These are phyloP conservation scores for Megaustenia siamemsis DNA, from an alignment of 2,888 invertebrate species.

Conservation along the genomic window DNA sequence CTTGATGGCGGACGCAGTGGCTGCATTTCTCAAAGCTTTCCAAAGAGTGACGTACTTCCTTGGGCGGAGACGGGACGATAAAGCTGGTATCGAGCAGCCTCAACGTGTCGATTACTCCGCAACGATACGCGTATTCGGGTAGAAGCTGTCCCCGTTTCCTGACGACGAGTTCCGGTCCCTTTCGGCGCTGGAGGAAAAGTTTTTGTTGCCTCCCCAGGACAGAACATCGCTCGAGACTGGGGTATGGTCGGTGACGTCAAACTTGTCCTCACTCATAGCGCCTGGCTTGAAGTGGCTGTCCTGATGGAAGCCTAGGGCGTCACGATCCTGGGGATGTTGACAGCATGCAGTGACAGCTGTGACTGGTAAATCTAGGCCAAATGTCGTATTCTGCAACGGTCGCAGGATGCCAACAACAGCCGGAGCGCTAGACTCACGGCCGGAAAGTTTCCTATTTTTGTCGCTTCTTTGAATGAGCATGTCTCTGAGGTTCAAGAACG, in stretches of 20 bases:
- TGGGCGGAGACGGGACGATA: slow-evolving; percentile 1
- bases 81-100: slow-evolving; percentile 25
- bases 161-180: slow-evolving; percentile 41
- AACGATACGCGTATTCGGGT: slow-evolving; percentile 37
- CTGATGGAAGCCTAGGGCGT: background rate
- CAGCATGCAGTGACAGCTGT: background rate
- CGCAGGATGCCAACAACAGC: background rate
- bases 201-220: slow-evolving; percentile 9
- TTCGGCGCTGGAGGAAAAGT: slow-evolving; percentile 36
- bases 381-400: background rate
- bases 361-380: background rate
- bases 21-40: background rate
- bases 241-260: background rate
- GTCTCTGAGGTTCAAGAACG: background rate
- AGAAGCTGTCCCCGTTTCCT: slow-evolving; percentile 17
- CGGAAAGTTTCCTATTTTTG: background rate
- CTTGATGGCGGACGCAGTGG: background rate
- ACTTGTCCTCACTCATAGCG: background rate
- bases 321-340: background rate
- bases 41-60: no score
- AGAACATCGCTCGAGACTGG: background rate
- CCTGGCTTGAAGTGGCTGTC: background rate
- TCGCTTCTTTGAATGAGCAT: background rate
- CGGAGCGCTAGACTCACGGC: background rate
- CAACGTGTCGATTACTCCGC: slow-evolving; percentile 35